Conservation (phyloP, 2,113 vertebrate species). For the Chaetura pelagica region DNA sequence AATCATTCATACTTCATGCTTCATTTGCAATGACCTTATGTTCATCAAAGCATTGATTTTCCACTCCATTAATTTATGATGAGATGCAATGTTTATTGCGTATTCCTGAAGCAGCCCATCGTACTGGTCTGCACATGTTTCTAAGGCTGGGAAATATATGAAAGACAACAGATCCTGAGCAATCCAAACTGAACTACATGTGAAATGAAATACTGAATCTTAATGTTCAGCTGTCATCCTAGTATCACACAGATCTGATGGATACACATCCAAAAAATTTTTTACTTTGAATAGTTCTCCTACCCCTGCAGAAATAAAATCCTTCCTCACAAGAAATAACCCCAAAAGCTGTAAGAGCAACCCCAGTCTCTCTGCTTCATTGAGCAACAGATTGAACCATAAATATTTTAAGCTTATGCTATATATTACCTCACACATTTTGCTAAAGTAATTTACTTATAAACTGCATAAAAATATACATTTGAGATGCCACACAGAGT, state of each 20-base stretch:
- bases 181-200: background rate
- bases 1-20: conserved; percentile 25
- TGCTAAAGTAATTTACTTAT: background rate
- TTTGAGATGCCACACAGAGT: background rate
- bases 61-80: conserved; percentile 27
- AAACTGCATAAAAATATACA: conserved; percentile 3
- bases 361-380: background rate
- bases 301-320: background rate
- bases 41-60: conserved; percentile 56
- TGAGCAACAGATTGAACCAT: background rate
- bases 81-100: conserved; percentile 14
- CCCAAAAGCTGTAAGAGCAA: background rate
- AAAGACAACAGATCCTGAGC: background rate
- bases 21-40: conserved; percentile 35
- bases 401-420: background rate
- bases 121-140: background rate
- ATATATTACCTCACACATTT: background rate
- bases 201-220: background rate
- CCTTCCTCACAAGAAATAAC: background rate
- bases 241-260: background rate
- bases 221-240: background rate
- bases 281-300: background rate
- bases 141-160: background rate
- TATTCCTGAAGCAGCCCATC: background rate
- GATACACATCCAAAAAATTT: background rate